Conservation (phyloP, 2,797 vertebrate species). For the Takifugu rubripes region DNA sequence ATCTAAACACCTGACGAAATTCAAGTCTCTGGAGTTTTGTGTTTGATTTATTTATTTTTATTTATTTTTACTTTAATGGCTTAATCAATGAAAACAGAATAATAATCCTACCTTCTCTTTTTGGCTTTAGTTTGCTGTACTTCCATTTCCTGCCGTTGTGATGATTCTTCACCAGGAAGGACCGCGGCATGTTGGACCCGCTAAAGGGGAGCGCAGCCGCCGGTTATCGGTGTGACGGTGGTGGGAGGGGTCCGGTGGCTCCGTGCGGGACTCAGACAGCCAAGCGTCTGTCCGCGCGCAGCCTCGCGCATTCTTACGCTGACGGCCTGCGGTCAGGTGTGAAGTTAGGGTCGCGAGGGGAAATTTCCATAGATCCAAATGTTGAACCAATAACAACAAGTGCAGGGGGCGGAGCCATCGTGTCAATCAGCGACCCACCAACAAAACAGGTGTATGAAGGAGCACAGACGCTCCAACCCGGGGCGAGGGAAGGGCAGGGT, state of each 20-base stretch:
- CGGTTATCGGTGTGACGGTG: constrained; percentile 2
- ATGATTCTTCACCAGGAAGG: constrained; percentile 84
- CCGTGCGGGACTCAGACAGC: constrained; percentile 13
- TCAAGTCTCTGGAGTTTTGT: neutral
- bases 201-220: neutral
- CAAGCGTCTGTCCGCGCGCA: constrained; percentile 22
- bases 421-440: constrained; percentile 53
- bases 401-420: constrained; percentile 49
- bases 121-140: constrained; percentile 64
- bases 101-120: constrained; percentile 61
- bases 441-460: constrained; percentile 73
- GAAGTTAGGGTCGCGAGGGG: constrained; percentile 49
- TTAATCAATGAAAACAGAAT: neutral
- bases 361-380: constrained; percentile 70
- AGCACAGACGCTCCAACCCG: constrained; percentile 3
- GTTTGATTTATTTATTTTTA: too few species aligned
- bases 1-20: neutral
- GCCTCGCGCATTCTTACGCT: constrained; percentile 33
- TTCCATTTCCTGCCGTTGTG: constrained; percentile 69
- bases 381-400: constrained; percentile 71
- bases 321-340: constrained; percentile 65
- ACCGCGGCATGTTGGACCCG: constrained; percentile 76
- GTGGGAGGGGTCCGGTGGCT: neutral
- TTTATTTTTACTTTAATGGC: neutral
- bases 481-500: neutral